Conservation (phyloP, 2,797 vertebrate genomes). For the Phrynocephalus forsythii region DNA sequence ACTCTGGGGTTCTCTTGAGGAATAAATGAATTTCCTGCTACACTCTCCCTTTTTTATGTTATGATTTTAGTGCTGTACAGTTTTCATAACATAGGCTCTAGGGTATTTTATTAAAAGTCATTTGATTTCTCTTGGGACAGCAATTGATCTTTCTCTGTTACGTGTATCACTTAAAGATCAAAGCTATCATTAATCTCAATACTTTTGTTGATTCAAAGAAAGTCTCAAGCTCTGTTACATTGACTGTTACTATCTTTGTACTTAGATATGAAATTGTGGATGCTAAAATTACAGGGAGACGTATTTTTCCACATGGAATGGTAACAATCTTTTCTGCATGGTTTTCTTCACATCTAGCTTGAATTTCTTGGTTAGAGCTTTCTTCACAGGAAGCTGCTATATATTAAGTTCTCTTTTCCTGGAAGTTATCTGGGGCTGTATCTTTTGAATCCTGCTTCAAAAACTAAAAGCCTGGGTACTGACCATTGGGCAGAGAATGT, state of each 20-base stretch:
- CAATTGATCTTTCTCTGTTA: slow-evolving; percentile 11
- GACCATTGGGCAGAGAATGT: neutral
- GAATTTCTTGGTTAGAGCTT: neutral
- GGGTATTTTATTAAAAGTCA: slow-evolving; percentile 15
- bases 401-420: neutral
- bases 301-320: neutral
- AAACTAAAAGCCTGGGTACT: neutral
- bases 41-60: neutral
- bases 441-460: neutral
- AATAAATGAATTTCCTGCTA: neutral
- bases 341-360: neutral
- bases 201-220: neutral
- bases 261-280: slow-evolving; percentile 12
- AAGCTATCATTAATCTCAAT: slow-evolving; percentile 18
- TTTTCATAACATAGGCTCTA: neutral
- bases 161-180: slow-evolving; percentile 24
- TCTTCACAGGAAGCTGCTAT: neutral
- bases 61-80: slow-evolving; percentile 17
- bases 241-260: neutral
- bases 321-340: neutral
- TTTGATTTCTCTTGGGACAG: neutral
- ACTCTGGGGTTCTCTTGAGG: slow-evolving; percentile 43
- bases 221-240: slow-evolving; percentile 20
- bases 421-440: neutral
- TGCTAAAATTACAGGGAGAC: neutral